Evolutionary conservation across 2,797 vertebrate genomes (phyloP).

Genomic region (Lepilemur ruficaudatus): DNA sequence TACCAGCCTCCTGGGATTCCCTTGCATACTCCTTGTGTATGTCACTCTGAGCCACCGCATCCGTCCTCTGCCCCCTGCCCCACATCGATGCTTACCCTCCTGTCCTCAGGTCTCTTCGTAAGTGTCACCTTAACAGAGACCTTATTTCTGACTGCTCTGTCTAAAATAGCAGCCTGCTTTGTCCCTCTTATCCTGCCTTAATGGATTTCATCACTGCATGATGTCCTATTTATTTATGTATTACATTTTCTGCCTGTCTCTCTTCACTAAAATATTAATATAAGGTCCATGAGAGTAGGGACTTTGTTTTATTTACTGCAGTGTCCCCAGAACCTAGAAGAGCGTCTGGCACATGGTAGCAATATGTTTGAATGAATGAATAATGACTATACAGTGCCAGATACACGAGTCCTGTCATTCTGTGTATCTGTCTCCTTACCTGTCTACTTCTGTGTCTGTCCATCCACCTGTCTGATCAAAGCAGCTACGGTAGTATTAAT

Average conservation of each 20-base stretch:
- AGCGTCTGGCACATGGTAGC: background rate
- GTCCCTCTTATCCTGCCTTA: background rate
- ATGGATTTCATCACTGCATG: background rate
- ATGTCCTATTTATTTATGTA: background rate
- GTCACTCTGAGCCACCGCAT: background rate
- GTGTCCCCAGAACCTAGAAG: background rate
- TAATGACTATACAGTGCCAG: background rate
- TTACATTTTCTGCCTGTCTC: background rate
- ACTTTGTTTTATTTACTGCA: background rate
- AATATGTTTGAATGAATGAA: background rate
- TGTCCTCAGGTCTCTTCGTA: background rate
- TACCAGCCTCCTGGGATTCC: background rate
- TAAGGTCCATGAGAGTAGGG: background rate
- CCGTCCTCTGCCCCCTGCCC: background rate
- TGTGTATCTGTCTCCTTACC: background rate
- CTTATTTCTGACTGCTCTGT: background rate
- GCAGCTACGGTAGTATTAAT: background rate
- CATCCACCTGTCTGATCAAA: background rate
- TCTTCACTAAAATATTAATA: background rate
- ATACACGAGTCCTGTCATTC: background rate
- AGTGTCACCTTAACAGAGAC: background rate
- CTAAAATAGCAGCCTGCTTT: background rate
- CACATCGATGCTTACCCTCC: background rate
- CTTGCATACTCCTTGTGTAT: background rate
- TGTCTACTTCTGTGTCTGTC: background rate